Evolutionary conservation across 1,140 invertebrate genomes (phyloP).

Genomic region (Cherax destructor): DNA sequence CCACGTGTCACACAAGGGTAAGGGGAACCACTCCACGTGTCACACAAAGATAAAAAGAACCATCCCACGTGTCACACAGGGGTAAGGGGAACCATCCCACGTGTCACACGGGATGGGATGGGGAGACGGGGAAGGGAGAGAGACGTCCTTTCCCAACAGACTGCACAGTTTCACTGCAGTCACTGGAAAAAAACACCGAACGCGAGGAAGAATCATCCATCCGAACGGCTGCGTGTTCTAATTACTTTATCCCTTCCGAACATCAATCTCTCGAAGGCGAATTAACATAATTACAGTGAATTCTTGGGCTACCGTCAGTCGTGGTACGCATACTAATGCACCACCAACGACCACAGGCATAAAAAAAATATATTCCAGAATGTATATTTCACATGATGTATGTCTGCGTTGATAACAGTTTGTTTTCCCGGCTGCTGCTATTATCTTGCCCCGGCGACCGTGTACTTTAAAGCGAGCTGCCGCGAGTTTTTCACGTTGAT

Average conservation of each 20-base stretch:
- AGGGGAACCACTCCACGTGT: not conserved
- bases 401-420: not conserved
- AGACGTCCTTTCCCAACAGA: too few species aligned
- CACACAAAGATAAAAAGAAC: not conserved
- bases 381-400: not conserved
- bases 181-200: not conserved
- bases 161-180: too few species aligned
- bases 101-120: too few species aligned
- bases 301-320: conserved; percentile 13
- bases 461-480: not conserved
- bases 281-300: conserved; percentile 48
- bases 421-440: not conserved
- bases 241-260: conserved; percentile 31
- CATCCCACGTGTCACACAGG: too few species aligned
- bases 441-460: not conserved
- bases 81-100: too few species aligned
- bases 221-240: not conserved
- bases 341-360: not conserved
- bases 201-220: too few species aligned
- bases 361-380: not conserved
- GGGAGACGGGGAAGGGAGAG: too few species aligned
- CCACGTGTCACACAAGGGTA: not conserved
- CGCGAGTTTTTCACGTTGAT: not conserved
- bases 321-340: not conserved
- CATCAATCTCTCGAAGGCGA: conserved; percentile 25